Evolutionary conservation across 2,797 vertebrate species (phyloP).

Genomic region (Chrosomus eos): DNA sequence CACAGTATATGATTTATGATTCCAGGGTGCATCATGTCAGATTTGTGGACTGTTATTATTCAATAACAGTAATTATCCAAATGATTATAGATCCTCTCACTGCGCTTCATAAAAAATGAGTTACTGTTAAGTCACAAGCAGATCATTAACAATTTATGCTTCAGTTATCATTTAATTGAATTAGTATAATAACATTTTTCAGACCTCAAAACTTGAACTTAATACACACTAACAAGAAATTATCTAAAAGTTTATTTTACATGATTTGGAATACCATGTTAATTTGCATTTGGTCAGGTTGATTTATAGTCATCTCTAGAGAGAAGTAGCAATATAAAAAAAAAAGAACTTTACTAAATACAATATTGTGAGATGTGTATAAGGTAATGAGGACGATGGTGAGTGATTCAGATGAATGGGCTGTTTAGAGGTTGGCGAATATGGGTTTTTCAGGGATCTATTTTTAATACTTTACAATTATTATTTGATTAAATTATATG

Average conservation of each 20-base stretch:
- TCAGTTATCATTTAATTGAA: neutral
- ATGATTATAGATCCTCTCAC: neutral
- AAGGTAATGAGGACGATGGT: no score
- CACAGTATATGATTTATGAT: neutral
- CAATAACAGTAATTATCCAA: neutral
- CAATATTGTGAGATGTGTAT: no score
- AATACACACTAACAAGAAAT: neutral
- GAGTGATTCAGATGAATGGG: no score
- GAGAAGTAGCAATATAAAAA: neutral
- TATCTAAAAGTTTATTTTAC: neutral
- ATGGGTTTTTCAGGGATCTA: no score
- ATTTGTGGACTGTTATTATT: neutral
- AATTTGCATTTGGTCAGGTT: neutral
- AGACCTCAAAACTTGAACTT: neutral
- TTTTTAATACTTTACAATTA: no score
- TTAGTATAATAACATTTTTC: neutral
- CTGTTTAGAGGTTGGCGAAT: no score
- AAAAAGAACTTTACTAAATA: no score
- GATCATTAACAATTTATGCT: neutral
- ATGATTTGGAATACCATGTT: neutral
- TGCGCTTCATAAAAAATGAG: neutral
- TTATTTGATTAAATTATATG: neutral
- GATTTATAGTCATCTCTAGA: neutral
- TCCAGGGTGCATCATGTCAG: neutral
- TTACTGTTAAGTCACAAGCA: neutral